Percentiles rank a stretch among this genome's conserved stretches.
Conservation (phyloP, 2,113 vertebrate species). For the Tonatia bakeri region DNA sequence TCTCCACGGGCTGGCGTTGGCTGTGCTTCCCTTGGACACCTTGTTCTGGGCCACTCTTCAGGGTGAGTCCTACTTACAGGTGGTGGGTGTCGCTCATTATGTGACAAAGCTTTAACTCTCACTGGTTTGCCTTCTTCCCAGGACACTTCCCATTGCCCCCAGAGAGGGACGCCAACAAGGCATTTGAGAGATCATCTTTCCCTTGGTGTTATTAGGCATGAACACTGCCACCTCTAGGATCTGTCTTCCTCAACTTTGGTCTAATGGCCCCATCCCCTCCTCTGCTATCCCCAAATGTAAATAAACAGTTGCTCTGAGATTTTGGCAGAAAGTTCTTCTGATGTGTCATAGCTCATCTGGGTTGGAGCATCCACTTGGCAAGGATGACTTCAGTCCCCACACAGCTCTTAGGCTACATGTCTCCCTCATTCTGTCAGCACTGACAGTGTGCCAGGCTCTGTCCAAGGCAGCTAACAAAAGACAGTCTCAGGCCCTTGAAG, state of each 20-base stretch:
- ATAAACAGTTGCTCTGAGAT: background rate
- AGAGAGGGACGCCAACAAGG: background rate
- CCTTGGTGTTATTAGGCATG: background rate
- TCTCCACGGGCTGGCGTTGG: background rate
- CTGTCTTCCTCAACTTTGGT: background rate
- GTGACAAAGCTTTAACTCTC: background rate
- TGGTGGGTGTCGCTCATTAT: background rate
- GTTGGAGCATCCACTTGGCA: background rate
- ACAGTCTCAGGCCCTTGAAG: no score
- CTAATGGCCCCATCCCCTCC: background rate
- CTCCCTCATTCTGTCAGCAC: background rate
- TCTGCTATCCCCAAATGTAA: background rate
- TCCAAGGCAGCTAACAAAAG: background rate
- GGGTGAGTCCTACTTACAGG: background rate
- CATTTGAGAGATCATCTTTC: background rate
- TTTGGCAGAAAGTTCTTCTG: background rate
- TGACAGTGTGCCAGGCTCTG: background rate
- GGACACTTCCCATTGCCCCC: background rate
- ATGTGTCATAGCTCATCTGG: background rate
- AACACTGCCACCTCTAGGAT: background rate
- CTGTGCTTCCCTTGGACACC: background rate
- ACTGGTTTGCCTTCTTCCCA: background rate
- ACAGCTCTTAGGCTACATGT: background rate
- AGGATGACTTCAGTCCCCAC: background rate
- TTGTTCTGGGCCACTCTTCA: background rate